Base-by-base conservation (phyloP, 2,888 invertebrate species). In the Pseudococcus jackbeardsleyi region DNA sequence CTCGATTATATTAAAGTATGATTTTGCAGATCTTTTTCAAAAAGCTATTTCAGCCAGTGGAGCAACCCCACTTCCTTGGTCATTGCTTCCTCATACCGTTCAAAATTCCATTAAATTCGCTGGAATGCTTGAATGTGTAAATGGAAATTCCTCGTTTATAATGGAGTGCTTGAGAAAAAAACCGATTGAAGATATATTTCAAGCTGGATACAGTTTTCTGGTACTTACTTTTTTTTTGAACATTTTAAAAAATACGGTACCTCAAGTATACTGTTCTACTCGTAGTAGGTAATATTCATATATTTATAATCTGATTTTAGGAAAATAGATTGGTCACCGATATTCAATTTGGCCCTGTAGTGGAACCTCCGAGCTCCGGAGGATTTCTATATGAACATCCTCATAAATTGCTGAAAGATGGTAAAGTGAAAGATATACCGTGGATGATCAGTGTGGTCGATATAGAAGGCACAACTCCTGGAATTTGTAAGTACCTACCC, bases 401-500 rank as follows among this genome's bases (percentile, higher is more conserved):
- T 0, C 93, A 93, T 90, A 92, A 93, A 50, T 93, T 95, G 0
- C 92, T 96, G 2, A 92, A 91, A 89, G 92, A 93, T 11, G 94
- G 94, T 0, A 92, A 93, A 50, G 93, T 94, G 90, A 92, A 93
- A 17, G 93, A 94, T 89, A 90, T 95, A 9, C 96, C 96, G 0
- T 94, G 95, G 93, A 93, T 96, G 88, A 93, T 94, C 94, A 3
- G 89, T 68, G 93, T 94, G 85, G 94, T 94, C 0, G 93, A 94
- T 39, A 94, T 95, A 85, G 96, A 96, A 91, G 96, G 96, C 88
- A 92, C 95, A 22, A 95, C 95, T 90, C 95, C 95, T 48, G 95
- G 94, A 68, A 94, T 94, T 90, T 93, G 95, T 95, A 91, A 7
- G 79, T 54, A 12, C 9, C n/a, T 54, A 12, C 9, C n/a, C 15